Conservation (phyloP, 2,797 vertebrate species). For the Xenopus petersii region DNA sequence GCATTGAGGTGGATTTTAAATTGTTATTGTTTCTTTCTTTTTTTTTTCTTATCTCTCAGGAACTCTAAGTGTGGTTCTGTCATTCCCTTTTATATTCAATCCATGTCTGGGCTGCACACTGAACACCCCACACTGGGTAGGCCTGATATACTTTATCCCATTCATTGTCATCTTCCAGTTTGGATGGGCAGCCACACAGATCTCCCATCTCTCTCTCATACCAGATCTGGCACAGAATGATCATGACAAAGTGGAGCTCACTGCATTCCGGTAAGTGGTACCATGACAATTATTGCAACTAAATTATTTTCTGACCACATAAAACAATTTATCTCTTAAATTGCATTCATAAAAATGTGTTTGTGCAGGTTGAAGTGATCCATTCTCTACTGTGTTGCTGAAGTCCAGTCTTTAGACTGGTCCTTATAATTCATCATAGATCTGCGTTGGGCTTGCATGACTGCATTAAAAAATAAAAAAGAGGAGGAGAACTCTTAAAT, state of each 20-base stretch:
- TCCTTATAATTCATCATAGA: too few species aligned
- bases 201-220: constrained; percentile 92
- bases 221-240: constrained; percentile 82
- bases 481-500: too few species aligned
- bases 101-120: constrained; percentile 77
- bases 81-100: constrained; percentile 92
- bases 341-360: too few species aligned
- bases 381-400: too few species aligned
- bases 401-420: too few species aligned
- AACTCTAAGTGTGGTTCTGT: constrained; percentile 79
- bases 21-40: background rate
- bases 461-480: too few species aligned
- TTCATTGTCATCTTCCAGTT: constrained; percentile 92
- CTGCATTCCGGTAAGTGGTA: constrained; percentile 80
- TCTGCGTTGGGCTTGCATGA: too few species aligned
- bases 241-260: constrained; percentile 90
- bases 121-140: constrained; percentile 78
- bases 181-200: constrained; percentile 91
- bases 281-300: too few species aligned
- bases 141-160: constrained; percentile 80
- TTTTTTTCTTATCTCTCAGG: constrained; percentile 61
- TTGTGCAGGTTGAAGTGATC: too few species aligned
- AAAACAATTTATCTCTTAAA: too few species aligned
- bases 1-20: too few species aligned
- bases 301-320: too few species aligned